Evolutionary conservation across 1,140 invertebrate species (phyloP).

Genomic region (Trichonephila clavipes): DNA sequence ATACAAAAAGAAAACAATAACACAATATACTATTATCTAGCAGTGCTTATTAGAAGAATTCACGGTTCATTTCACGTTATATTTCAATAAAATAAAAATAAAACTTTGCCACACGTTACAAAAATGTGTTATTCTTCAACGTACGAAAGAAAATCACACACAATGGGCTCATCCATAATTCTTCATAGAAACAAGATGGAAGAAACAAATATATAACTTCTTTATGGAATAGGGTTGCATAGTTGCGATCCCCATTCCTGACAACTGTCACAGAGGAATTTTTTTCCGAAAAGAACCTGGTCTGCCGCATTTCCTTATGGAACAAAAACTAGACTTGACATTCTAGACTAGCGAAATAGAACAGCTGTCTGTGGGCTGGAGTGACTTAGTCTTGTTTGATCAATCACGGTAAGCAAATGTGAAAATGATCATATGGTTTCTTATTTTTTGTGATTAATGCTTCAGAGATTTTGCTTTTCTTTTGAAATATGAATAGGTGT

Average conservation of each 20-base stretch:
- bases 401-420: not conserved
- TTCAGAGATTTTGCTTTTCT: too few relatives aligned
- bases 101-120: too few relatives aligned
- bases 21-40: too few relatives aligned
- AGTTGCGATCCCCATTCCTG: not conserved
- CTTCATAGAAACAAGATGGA: not conserved
- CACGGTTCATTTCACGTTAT: too few relatives aligned
- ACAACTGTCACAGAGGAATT: conserved; percentile 25
- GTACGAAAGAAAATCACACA: too few relatives aligned
- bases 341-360: conserved; percentile 25
- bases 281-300: not conserved
- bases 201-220: conserved; percentile 1
- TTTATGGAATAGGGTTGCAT: not conserved
- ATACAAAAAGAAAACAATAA: too few relatives aligned
- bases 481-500: too few relatives aligned
- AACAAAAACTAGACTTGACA: not conserved
- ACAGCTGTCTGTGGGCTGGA: not conserved
- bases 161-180: too few relatives aligned
- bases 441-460: too few relatives aligned
- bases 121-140: too few relatives aligned
- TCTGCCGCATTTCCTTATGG: not conserved
- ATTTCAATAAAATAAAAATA: too few relatives aligned
- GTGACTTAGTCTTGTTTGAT: not conserved
- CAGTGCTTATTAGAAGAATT: too few relatives aligned
- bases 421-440: not conserved